A percentile compares a stretch with the other conserved stretches of the same genome.
These are phyloP conservation scores for Phocoena phocoena DNA, from an alignment of 2,113 vertebrate species.

Conservation along the genomic window DNA sequence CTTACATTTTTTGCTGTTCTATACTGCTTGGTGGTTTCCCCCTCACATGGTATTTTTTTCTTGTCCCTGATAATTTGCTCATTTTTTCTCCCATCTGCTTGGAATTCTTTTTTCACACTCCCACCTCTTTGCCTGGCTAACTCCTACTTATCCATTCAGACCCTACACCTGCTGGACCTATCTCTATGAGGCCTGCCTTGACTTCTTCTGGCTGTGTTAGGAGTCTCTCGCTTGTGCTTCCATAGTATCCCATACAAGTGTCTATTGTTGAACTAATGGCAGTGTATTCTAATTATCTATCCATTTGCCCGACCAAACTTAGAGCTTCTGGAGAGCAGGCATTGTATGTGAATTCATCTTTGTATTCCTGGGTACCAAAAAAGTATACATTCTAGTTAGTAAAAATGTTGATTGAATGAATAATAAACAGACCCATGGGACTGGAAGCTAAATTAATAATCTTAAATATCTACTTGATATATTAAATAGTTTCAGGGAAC, in stretches of 20 bases:
- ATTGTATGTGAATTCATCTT: neutral
- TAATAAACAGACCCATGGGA: neutral
- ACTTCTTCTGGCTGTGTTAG: neutral
- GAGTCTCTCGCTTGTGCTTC: neutral
- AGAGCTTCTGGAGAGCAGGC: neutral
- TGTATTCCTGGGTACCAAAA: neutral
- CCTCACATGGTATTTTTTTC: neutral
- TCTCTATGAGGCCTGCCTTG: neutral
- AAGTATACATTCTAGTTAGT: neutral
- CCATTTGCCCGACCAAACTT: neutral
- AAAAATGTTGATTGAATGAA: neutral
- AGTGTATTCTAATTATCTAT: neutral
- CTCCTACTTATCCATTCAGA: neutral
- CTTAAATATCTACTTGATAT: neutral
- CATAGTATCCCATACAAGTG: neutral
- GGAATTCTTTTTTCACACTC: neutral
- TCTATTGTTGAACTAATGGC: neutral
- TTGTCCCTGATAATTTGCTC: neutral
- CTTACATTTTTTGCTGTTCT: neutral
- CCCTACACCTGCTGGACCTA: fast-evolving
- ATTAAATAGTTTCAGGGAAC: neutral
- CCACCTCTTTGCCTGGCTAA: neutral
- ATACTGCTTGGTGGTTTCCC: neutral
- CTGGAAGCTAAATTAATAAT: neutral
- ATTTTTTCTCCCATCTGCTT: neutral